Base-by-base conservation (phyloP, 2,113 vertebrate species). In the Hippocampus guttulatus region DNA sequence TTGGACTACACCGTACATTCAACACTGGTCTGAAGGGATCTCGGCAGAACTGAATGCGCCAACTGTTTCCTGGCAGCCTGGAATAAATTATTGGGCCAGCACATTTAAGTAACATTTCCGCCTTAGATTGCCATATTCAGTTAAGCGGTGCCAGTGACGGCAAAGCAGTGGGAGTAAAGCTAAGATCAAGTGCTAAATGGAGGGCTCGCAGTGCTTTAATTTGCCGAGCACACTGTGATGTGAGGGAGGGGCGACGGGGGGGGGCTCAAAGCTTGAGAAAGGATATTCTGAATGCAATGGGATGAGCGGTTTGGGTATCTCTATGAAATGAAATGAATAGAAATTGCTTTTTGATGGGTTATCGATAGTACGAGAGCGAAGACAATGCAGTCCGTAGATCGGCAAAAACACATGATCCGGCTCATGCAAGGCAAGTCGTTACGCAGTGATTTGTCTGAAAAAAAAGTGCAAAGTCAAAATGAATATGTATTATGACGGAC, bases 61-160 rank as follows among this genome's bases (percentile, higher is more conserved):
- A 80, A 83, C 84, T 86, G 81, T 83, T 84, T 85, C 75, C 80
- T 88, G 89, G 86, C 85, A 88, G 78, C 27, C 51, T 5, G 23
- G 69, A 51, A 71, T 69, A 78, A 68, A 84, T 84, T 80, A 86
- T 86, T 84, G 87, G 33, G 81, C 84, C 84, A 84, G 82, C 82
- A 77, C 84, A 82, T 82, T 86, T 83, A 83, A 86, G 81, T 85
- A 76, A 86, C 85, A 82, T 86, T 88, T 87, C 81, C 72, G 69
- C 80, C 79, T 87, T 81, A 78, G 82, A 88, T 81, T 86, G 81
- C 85, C 79, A 86, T 75, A 84, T 88, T 84, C 79, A 83, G 77
- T 75, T 62, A 67, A 79, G 64, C 71, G 63, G 69, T 67, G 73
- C 69, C 70, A 67, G 67, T 23, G 75, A 84, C 65, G 79, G 69